Evolutionary conservation across 2,113 vertebrate genomes (phyloP), one percentile per base, ranked within the genome.

Genomic region (Ictidomys tridecemlineatus): DNA sequence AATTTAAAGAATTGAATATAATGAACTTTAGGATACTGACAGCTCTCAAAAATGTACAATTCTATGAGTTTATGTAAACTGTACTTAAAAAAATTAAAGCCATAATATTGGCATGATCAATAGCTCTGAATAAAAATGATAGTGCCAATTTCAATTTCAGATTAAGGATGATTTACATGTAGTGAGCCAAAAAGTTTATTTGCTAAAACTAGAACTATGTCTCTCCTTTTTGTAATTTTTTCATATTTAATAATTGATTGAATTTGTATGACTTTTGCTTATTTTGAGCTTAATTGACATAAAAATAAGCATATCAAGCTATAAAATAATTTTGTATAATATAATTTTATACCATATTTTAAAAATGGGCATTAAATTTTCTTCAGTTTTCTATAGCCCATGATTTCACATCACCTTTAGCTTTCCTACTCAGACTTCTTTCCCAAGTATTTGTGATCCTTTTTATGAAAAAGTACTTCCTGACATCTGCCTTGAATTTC

Each of bases 401-500:
- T 94, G 53, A 85, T 91, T 97, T 94, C n/a, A 13, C 16, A 45
- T 91, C 73, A 95, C 1, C 26, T 92, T 94, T 85, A 73, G 9
- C 89, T 78, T 79, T 95, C 63, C 42, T 92, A 48, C 77, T 87
- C 74, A 92, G 85, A 92, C 22, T 94, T 93, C 53, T 89, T 96
- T 90, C 88, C 92, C 73, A 82, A 94, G 77, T 79, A 97, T 42
- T 65, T 93, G 42, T 95, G 93, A 91, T 96, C 70, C 61, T 77
- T 96, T 97, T 74, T 91, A 93, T 97, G 97, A 97, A 95, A 95
- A 97, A 96, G 73, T 85, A 80, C 92, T 98, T 98, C 97, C 96
- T 97, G 95, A 97, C 98, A 97, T 98, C 96, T 98, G 97, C 97
- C 96, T 98, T 97, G 93, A 97, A 98, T 98, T 98, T 97, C 97